Evolutionary conservation across 2,888 invertebrate genomes (phyloP).

Genomic region (Drosophila lacicola): DNA sequence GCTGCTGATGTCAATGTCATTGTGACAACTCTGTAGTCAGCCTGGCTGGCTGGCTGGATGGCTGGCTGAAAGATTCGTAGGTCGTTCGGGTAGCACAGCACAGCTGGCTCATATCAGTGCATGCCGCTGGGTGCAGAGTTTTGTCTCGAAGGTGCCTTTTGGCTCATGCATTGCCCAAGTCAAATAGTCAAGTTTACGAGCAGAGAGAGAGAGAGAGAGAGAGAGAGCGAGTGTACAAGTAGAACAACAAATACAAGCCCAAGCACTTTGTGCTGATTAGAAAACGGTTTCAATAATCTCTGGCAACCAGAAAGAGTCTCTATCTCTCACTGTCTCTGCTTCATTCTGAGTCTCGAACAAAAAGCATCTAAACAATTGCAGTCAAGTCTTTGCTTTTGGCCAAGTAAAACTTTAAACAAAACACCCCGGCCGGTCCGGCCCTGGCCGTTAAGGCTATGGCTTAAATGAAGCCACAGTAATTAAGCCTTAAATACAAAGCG

Average conservation of each 20-base stretch:
- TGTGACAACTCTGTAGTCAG: slow-evolving; percentile 57
- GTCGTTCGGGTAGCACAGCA: neutral
- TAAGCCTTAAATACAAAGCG: slow-evolving; percentile 67
- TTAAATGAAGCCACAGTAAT: slow-evolving; percentile 55
- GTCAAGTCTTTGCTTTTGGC: slow-evolving; percentile 33
- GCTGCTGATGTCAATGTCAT: slow-evolving; percentile 52
- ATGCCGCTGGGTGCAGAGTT: slow-evolving; percentile 10
- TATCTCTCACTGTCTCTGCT: neutral
- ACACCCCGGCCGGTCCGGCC: slow-evolving; percentile 9
- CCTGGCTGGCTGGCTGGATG: neutral
- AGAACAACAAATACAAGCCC: slow-evolving; percentile 27
- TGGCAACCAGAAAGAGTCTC: slow-evolving; percentile 20
- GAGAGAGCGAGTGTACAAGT: slow-evolving; percentile 6
- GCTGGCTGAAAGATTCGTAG: neutral
- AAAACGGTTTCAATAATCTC: slow-evolving; percentile 69
- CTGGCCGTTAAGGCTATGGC: slow-evolving; percentile 25
- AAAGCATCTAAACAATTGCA: slow-evolving; percentile 55
- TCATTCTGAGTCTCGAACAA: slow-evolving; percentile 27
- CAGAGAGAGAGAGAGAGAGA: neutral
- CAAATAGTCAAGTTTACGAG: slow-evolving; percentile 59
- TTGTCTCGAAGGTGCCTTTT: slow-evolving; percentile 47
- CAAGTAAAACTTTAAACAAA: slow-evolving; percentile 62
- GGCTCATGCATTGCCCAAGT: slow-evolving; percentile 51
- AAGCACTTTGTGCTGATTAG: slow-evolving; percentile 74
- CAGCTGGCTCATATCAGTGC: slow-evolving; percentile 43